Evolutionary conservation across 1,140 invertebrate genomes (phyloP), one percentile per base, ranked within the genome.

Genomic region (Arion vulgaris): DNA sequence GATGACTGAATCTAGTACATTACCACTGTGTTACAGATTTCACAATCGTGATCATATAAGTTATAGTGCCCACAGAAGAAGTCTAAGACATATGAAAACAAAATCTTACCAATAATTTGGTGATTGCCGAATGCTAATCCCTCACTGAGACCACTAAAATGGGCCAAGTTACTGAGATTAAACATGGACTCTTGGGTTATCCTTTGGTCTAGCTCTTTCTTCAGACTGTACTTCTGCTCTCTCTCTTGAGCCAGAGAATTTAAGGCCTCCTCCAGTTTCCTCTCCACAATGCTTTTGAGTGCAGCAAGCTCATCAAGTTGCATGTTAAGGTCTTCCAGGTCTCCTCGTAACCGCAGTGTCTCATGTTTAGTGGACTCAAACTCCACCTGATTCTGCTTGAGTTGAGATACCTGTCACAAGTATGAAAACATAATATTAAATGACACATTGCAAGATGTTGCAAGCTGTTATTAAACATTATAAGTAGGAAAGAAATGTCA

Each of bases 291-390:
- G 89, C 95, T 95, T 87, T 98, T 98, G 32, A 99, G 93, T 91
- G 96, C 96, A 1, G 95, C 95, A 80, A 97, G 93, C 92, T 99
- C 92, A 73, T 92, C 91, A 34, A 92, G 62, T 80, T 91, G 89
- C 75, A 88, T 86, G 78, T 91, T 89, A 9, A 92, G 83, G 80
- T 91, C 89, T 69, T 92, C 91, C 13, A 89, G 85, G 81, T 93
- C 92, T 80, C 94, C 93, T 69, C 92, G 87, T 23, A 93, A 84
- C 86, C 97, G 94, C 84, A 97, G 94, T 82, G 97, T 96, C 93
- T 99, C 98, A 94, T 99, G 97, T 94, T 99, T 99, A 86, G 97
- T 95, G 84, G 96, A 96, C 94, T 99, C 98, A 94, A 98, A 99
- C 93, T 99, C 98, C 34, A 99, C 97, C 94, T 98, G 96, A 76